Evolutionary conservation across 2,113 vertebrate genomes (phyloP).

Genomic region (Arizona elegans): DNA sequence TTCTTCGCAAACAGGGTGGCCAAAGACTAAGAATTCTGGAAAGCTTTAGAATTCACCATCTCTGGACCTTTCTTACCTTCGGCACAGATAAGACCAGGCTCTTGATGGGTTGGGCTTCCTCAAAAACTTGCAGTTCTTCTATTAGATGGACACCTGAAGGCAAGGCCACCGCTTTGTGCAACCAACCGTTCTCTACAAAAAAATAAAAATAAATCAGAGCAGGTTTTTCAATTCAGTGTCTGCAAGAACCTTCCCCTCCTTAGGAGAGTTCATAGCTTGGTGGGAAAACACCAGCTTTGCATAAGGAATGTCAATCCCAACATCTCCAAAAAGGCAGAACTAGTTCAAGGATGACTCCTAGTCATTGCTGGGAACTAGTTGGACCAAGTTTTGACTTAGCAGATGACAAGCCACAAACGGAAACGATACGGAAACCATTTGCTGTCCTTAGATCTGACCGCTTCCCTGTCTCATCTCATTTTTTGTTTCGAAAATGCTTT

Average conservation of each 20-base stretch:
- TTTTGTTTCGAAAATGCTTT: too few species aligned
- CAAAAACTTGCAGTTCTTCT: constrained; percentile 94
- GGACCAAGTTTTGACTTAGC: not conserved
- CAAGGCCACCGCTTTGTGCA: constrained; percentile 86
- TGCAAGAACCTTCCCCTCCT: too few species aligned
- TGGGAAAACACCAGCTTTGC: not conserved
- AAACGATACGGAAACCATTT: too few species aligned
- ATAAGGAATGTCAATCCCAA: too few species aligned
- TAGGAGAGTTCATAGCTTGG: not conserved
- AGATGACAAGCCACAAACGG: too few species aligned
- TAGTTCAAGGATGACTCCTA: not conserved
- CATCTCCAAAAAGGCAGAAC: not conserved
- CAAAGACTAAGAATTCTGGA: not conserved
- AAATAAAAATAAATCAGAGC: rapidly evolving
- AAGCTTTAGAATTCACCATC: not conserved
- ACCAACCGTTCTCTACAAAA: constrained; percentile 84
- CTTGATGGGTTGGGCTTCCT: constrained; percentile 80
- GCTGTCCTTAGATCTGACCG: too few species aligned
- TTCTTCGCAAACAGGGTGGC: not conserved
- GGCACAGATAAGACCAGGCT: constrained; percentile 85
- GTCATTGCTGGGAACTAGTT: not conserved
- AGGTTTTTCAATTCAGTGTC: not conserved
- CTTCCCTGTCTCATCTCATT: too few species aligned
- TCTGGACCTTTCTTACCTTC: constrained; percentile 72
- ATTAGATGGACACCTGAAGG: constrained; percentile 82